phyloP scores from a whole-genome alignment of 2,113 vertebrate genomes.

The Synodontis membranacea region DNA sequence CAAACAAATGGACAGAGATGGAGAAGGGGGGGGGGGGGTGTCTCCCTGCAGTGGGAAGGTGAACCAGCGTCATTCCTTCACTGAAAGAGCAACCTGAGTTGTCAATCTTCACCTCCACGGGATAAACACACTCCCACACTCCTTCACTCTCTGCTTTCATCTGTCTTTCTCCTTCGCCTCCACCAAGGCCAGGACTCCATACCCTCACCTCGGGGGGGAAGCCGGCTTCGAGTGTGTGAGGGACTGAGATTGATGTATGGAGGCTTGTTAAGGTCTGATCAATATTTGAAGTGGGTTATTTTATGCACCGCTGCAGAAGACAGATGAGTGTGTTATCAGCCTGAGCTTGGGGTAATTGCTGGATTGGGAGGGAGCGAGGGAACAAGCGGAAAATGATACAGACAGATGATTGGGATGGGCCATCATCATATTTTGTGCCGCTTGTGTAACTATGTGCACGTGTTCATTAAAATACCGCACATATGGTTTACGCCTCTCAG shows the following conservation, averaged over 20 bases:
- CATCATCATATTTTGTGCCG: background rate
- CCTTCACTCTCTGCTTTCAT: conserved; percentile 1
- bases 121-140: conserved; percentile 26
- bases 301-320: conserved; percentile 50
- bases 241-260: conserved; percentile 41
- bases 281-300: conserved; percentile 59
- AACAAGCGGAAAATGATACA: conserved; percentile 21
- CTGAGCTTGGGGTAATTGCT: conserved; percentile 52
- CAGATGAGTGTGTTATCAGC: conserved; percentile 50
- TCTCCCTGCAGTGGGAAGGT: background rate
- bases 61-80: background rate
- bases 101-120: conserved; percentile 24
- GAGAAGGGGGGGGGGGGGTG: background rate
- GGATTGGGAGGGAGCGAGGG: background rate
- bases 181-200: background rate
- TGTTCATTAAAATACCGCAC: conserved; percentile 12
- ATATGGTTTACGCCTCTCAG: conserved; percentile 1
- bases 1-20: conserved; percentile 3
- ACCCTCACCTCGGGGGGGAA: conserved; percentile 7
- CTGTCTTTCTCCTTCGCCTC: conserved; percentile 14
- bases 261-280: conserved; percentile 57
- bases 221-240: background rate
- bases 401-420: background rate
- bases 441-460: background rate
- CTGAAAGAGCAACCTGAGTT: conserved; percentile 9